phyloP scores from a whole-genome alignment of 2,888 invertebrate genomes.

The Chromoteleia sp. region DNA sequence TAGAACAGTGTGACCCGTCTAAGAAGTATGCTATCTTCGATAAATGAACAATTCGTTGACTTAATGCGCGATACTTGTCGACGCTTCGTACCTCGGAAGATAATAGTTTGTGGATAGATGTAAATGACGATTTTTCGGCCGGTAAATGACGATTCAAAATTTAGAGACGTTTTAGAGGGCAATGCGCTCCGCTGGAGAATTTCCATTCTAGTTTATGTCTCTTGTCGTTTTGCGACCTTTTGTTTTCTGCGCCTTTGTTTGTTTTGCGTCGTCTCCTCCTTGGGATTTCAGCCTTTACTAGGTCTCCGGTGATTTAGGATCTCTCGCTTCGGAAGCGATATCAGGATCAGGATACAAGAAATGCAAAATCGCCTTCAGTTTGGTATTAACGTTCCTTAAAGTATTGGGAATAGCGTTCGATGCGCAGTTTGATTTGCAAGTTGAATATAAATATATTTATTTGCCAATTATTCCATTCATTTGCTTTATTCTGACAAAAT shows the following conservation, averaged over 20 bases:
- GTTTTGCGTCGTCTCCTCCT: conserved; percentile 67
- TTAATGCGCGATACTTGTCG: no score
- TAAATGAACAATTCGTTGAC: neutral
- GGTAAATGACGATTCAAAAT: conserved; percentile 8
- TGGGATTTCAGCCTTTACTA: conserved; percentile 65
- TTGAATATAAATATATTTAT: conserved; percentile 15
- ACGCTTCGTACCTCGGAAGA: no score
- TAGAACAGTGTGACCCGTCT: conserved; percentile 29
- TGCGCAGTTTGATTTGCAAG: neutral
- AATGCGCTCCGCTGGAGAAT: conserved; percentile 50
- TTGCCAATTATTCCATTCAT: conserved; percentile 27
- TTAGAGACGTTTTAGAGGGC: conserved; percentile 42
- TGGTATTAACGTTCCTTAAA: conserved; percentile 40
- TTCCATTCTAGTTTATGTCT: conserved; percentile 60
- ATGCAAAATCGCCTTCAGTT: conserved; percentile 58
- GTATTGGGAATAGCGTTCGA: conserved; percentile 16
- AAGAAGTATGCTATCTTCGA: conserved; percentile 56
- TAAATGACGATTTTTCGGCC: neutral
- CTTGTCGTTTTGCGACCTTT: conserved; percentile 55
- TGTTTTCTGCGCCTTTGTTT: conserved; percentile 68
- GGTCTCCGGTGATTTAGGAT: conserved; percentile 69
- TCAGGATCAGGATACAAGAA: conserved; percentile 63
- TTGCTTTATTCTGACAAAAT: no score
- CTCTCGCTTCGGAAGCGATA: conserved; percentile 70
- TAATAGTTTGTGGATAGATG: no score